Conservation (phyloP, 2,113 vertebrate species). For the Ceyx cyanopectus region DNA sequence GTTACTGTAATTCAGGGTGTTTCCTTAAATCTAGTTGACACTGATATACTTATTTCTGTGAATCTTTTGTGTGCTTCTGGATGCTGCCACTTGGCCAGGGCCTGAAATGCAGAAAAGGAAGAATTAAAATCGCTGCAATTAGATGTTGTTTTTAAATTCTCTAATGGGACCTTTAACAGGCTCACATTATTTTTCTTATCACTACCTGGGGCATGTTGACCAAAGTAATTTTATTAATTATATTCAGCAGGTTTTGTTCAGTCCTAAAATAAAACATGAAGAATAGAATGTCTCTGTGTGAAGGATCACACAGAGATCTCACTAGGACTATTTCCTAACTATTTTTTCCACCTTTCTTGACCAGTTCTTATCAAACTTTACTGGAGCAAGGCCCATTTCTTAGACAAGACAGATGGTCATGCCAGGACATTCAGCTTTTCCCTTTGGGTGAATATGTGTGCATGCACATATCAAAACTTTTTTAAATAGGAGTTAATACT, state of each 20-base stretch:
- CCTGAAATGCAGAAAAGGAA: neutral
- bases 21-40: neutral
- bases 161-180: neutral
- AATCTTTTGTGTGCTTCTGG: neutral
- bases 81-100: neutral
- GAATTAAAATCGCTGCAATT: neutral
- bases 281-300: neutral
- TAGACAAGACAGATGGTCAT: neutral
- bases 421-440: neutral
- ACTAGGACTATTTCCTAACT: neutral
- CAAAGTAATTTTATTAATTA: neutral
- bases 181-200: neutral
- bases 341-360: neutral
- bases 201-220: neutral
- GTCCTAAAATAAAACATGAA: neutral
- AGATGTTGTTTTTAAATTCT: neutral
- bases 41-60: neutral
- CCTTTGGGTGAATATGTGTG: neutral
- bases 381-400: neutral
- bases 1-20: neutral
- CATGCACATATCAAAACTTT: neutral
- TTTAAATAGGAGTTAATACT: neutral
- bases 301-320: neutral
- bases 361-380: neutral
- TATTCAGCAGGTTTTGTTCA: neutral